Conservation (phyloP, 2,797 vertebrate genomes). For the Pelochelys cantorii region DNA sequence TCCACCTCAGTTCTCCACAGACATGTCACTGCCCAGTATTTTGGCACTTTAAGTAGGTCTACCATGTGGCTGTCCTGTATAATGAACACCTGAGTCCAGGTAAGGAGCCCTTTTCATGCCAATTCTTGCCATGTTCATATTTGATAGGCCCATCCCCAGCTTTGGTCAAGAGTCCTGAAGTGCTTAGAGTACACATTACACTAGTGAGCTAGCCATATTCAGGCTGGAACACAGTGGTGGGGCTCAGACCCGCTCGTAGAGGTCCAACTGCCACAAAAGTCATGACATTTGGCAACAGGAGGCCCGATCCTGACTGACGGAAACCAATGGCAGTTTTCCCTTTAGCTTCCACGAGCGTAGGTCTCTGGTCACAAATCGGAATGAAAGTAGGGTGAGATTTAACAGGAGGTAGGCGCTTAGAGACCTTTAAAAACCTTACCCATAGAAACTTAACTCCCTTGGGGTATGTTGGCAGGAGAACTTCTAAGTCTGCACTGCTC, state of each 20-base stretch:
- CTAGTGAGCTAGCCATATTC: background rate
- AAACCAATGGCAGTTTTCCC: background rate
- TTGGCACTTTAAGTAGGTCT: background rate
- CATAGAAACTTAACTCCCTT: background rate
- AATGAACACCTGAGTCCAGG: background rate
- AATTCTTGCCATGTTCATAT: background rate
- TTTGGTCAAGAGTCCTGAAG: background rate
- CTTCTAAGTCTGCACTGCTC: background rate
- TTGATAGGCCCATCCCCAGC: background rate
- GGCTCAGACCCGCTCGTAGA: background rate
- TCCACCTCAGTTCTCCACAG: background rate
- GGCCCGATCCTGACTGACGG: background rate
- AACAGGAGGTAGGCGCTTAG: background rate
- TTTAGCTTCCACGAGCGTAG: background rate
- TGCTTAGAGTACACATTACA: background rate
- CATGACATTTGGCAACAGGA: background rate
- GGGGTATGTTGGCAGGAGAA: background rate
- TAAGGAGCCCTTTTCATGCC: background rate
- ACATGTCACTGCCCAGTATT: background rate
- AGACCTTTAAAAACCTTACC: background rate
- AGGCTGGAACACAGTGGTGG: background rate
- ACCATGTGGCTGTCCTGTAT: background rate
- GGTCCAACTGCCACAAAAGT: background rate
- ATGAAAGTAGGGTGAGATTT: background rate
- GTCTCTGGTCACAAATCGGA: background rate